phyloP scores from a whole-genome alignment of 2,113 vertebrate species.

The Myrmophylax atrothorax region DNA sequence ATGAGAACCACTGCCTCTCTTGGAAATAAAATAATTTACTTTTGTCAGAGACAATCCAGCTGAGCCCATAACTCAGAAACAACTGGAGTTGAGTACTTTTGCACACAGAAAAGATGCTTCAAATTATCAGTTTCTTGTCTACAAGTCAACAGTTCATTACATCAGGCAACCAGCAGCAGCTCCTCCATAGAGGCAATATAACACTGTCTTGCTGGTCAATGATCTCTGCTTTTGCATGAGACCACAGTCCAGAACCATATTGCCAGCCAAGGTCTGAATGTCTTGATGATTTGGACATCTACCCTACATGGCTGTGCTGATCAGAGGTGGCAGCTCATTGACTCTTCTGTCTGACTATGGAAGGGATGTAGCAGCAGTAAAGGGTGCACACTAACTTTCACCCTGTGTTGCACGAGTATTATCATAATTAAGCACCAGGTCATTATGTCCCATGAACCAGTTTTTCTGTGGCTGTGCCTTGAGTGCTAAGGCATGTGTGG shows the following conservation, averaged over 20 bases:
- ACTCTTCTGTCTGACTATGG: background rate
- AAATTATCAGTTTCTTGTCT: background rate
- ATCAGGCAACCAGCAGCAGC: background rate
- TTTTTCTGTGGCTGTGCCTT: background rate
- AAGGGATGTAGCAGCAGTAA: background rate
- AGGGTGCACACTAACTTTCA: background rate
- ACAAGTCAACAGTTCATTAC: background rate
- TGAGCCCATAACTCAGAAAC: background rate
- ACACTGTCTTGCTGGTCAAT: background rate
- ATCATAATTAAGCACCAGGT: background rate
- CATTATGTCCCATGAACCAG: background rate
- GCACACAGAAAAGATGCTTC: background rate
- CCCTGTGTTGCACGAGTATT: background rate
- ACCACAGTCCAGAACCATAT: background rate
- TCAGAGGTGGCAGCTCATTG: background rate
- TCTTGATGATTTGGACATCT: background rate
- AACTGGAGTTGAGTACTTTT: background rate
- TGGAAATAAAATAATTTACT: background rate
- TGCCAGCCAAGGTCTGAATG: background rate
- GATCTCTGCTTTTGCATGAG: background rate
- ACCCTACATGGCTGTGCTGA: rapidly evolving
- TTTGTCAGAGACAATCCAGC: background rate
- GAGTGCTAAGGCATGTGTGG: background rate
- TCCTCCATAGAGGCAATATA: background rate
- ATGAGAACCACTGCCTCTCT: background rate